Conservation (phyloP, 2,797 vertebrate genomes). For the Peromyscus aztecus region DNA sequence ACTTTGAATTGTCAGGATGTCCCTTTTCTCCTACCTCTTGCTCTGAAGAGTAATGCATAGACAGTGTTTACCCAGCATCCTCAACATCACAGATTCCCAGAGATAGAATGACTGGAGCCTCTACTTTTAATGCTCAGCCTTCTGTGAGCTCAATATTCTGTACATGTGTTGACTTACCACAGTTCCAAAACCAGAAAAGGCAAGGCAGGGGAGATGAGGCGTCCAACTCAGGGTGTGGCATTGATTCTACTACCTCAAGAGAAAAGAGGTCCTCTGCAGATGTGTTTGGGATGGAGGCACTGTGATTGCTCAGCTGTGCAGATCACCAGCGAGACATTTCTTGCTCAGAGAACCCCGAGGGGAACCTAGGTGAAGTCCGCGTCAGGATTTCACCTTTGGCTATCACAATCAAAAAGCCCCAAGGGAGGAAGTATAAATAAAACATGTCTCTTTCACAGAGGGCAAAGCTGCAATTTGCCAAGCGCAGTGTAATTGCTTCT, state of each 20-base stretch:
- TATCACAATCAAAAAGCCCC: slow-evolving; percentile 82
- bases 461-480: slow-evolving; percentile 86
- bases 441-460: slow-evolving; percentile 84
- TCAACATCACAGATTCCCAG: slow-evolving; percentile 12
- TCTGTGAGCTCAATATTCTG: slow-evolving; percentile 48
- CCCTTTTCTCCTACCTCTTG: not conserved
- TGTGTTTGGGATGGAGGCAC: not conserved
- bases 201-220: not conserved
- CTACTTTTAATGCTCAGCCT: not conserved
- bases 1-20: not conserved
- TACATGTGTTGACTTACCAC: not conserved
- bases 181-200: slow-evolving; percentile 37
- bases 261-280: not conserved
- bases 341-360: not conserved
- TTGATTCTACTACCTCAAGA: not conserved
- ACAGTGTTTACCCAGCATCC: not conserved
- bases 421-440: slow-evolving; percentile 86
- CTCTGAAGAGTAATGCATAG: not conserved
- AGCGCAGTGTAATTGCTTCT: slow-evolving; percentile 86
- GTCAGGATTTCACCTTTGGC: slow-evolving; percentile 82
- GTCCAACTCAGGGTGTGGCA: not conserved
- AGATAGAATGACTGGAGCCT: slow-evolving; percentile 52
- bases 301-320: not conserved
- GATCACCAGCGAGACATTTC: not conserved
- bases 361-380: slow-evolving; percentile 46